Evolutionary conservation across 2,113 vertebrate genomes (phyloP).

Genomic region (Amazona vittata): DNA sequence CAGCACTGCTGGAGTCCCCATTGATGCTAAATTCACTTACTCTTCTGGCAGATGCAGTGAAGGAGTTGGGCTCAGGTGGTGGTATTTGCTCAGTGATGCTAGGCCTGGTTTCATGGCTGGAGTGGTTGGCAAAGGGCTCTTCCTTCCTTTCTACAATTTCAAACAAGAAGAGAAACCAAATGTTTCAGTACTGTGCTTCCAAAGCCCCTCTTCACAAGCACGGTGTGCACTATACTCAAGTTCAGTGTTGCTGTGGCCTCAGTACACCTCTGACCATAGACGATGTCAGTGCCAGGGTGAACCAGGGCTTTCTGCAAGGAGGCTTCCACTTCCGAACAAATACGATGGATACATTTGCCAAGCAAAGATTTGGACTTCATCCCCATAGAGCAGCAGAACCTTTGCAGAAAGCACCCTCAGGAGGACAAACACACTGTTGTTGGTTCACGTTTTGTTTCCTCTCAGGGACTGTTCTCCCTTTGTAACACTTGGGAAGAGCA

Average conservation of each 20-base stretch:
- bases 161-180: conserved; percentile 55
- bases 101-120: conserved; percentile 66
- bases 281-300: neutral
- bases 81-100: conserved; percentile 62
- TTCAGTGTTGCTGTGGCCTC: neutral
- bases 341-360: neutral
- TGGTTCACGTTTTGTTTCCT: neutral
- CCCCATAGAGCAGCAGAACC: neutral
- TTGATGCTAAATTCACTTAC: conserved; percentile 65
- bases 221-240: neutral
- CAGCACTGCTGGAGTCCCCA: neutral
- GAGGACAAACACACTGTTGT: neutral
- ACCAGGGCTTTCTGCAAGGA: neutral
- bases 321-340: neutral
- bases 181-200: conserved; percentile 1
- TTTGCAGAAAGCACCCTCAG: neutral
- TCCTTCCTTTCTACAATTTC: conserved; percentile 71
- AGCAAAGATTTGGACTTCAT: neutral
- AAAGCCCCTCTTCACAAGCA: neutral
- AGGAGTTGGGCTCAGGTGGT: conserved; percentile 59
- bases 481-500: neutral
- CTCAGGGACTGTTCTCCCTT: neutral
- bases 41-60: conserved; percentile 72
- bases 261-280: neutral
- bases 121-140: conserved; percentile 69